Evolutionary conservation across 2,113 vertebrate species (phyloP).

Genomic region (Ariopsis seemanni): DNA sequence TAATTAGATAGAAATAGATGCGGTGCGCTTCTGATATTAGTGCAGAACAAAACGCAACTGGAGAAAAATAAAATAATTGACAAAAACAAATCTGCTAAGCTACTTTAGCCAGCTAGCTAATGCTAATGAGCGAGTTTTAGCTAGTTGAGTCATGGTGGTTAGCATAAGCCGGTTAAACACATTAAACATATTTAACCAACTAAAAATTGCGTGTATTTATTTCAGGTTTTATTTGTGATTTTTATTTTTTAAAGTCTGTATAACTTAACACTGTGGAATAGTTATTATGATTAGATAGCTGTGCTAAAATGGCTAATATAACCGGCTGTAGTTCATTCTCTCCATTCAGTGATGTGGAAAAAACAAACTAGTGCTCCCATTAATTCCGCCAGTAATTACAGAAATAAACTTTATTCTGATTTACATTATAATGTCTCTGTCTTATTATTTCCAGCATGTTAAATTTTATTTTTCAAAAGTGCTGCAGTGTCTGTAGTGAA

Average conservation of each 20-base stretch:
- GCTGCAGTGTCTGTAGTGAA: background rate
- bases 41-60: background rate
- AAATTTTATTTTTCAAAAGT: background rate
- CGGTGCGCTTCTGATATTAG: no score
- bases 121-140: background rate
- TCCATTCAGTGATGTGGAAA: background rate
- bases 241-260: no score
- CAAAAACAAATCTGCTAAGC: background rate
- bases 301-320: background rate
- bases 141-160: background rate
- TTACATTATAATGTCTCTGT: background rate
- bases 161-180: background rate
- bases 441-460: background rate
- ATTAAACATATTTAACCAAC: background rate
- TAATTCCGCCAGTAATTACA: background rate
- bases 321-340: background rate
- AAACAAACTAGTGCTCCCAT: background rate
- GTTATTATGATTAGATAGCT: background rate
- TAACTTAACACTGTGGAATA: background rate
- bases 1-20: background rate
- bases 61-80: no score
- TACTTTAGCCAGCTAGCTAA: background rate
- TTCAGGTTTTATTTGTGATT: no score
- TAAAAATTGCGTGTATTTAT: background rate
- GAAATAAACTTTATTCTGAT: background rate